Evolutionary conservation across 2,888 invertebrate genomes (phyloP).

Genomic region (Trichopoda pennipes): DNA sequence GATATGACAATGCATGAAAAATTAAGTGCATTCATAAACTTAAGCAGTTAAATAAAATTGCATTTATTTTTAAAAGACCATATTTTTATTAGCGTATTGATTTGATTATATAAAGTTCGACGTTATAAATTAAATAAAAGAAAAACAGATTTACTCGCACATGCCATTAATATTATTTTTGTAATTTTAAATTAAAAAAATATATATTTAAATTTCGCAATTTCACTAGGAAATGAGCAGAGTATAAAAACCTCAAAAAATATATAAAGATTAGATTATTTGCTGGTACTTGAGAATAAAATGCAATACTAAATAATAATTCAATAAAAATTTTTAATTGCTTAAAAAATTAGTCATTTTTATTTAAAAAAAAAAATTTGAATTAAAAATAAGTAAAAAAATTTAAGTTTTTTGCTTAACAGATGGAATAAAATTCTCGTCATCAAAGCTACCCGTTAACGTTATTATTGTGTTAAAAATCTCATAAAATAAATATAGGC

Average conservation of each 20-base stretch:
- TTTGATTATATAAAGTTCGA: conserved; percentile 8
- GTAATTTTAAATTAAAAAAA: not conserved
- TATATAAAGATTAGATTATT: conserved; percentile 27
- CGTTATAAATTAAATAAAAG: conserved; percentile 18
- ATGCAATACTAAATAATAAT: not conserved
- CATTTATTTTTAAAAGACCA: not conserved
- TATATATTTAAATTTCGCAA: not conserved
- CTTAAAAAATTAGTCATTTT: conserved; percentile 20
- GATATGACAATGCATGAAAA: not conserved
- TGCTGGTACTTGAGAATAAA: not conserved
- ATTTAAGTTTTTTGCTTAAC: conserved; percentile 8
- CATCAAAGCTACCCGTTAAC: conserved; percentile 37
- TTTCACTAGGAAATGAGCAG: no score
- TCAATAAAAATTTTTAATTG: not conserved
- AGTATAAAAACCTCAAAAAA: not conserved
- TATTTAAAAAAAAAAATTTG: conserved; percentile 9
- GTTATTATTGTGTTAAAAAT: conserved; percentile 2
- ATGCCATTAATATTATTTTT: not conserved
- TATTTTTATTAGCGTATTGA: not conserved
- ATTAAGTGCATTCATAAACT: not conserved
- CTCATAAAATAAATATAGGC: not conserved
- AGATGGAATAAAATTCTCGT: conserved; percentile 23
- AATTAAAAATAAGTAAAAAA: conserved; percentile 27
- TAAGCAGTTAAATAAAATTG: not conserved
- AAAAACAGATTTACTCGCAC: not conserved